Percentiles rank a stretch among this genome's conserved stretches.
These are phyloP conservation scores for Liasis olivaceus DNA, from an alignment of 2,797 vertebrate species.

Conservation along the genomic window DNA sequence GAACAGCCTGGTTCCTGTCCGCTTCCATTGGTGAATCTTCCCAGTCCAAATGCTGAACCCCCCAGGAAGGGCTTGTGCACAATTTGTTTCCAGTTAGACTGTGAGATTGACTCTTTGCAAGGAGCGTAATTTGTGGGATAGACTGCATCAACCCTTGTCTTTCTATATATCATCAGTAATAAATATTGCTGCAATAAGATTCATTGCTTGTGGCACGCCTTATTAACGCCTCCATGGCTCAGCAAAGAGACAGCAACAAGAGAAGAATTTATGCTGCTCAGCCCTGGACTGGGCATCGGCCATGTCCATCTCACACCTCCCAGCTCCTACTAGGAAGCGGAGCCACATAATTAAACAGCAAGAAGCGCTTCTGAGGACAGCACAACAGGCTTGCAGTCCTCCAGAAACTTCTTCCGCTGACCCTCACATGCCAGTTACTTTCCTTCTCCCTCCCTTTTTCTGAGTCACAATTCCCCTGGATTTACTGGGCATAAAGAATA, in stretches of 20 bases:
- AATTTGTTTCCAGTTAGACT: constrained; percentile 66
- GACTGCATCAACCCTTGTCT: constrained; percentile 40
- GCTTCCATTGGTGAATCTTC: background rate
- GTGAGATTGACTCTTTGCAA: constrained; percentile 57
- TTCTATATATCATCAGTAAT: constrained; percentile 58
- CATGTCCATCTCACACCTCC: background rate
- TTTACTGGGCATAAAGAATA: background rate
- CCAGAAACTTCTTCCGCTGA: background rate
- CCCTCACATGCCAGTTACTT: background rate
- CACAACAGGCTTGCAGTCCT: background rate
- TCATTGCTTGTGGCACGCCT: constrained; percentile 63
- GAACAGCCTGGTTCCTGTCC: background rate
- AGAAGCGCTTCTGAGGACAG: background rate
- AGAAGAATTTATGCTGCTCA: constrained; percentile 45
- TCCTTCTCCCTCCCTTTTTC: background rate
- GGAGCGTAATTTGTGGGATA: constrained; percentile 54
- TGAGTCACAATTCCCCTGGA: background rate
- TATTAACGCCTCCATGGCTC: constrained; percentile 58
- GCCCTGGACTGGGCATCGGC: background rate
- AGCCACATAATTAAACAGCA: background rate
- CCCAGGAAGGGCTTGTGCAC: constrained; percentile 45
- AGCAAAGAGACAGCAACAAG: constrained; percentile 30
- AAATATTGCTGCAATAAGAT: constrained; percentile 64
- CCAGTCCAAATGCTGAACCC: constrained; percentile 19
- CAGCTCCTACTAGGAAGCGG: background rate